These are phyloP conservation scores for Campoletis raptor DNA, from an alignment of 2,888 invertebrate genomes.

Conservation along the genomic window DNA sequence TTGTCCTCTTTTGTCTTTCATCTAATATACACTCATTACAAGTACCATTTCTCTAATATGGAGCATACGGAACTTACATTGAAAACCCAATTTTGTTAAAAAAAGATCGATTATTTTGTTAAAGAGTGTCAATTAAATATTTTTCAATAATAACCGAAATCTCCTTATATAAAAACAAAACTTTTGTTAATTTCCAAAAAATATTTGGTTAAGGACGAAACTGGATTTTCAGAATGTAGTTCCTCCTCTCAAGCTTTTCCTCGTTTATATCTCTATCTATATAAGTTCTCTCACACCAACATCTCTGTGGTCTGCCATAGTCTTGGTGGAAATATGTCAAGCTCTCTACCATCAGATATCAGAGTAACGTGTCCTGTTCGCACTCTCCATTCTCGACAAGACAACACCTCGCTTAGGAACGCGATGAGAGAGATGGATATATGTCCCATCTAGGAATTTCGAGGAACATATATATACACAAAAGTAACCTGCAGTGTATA, in stretches of 20 bases:
- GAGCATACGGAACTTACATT: slow-evolving; percentile 55
- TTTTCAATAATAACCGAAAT: no score
- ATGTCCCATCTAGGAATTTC: slow-evolving; percentile 56
- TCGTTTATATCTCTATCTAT: slow-evolving; percentile 35
- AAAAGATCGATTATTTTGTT: no score
- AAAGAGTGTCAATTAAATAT: no score
- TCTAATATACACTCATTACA: slow-evolving; percentile 2
- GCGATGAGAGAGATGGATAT: slow-evolving; percentile 26
- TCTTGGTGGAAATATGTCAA: slow-evolving; percentile 45
- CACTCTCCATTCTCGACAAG: slow-evolving; percentile 54
- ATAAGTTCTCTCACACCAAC: background rate
- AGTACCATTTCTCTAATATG: slow-evolving; percentile 28
- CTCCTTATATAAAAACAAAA: no score
- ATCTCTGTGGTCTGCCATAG: slow-evolving; percentile 20
- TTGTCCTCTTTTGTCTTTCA: slow-evolving; percentile 44
- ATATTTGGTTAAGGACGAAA: no score
- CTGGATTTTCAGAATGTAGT: background rate
- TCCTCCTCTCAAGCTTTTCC: background rate
- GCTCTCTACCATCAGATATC: background rate
- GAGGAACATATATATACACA: slow-evolving; percentile 6
- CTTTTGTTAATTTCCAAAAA: no score
- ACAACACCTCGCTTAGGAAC: slow-evolving; percentile 18
- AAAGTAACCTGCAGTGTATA: slow-evolving; percentile 34
- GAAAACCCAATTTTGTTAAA: no score
- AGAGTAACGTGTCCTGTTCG: slow-evolving; percentile 37